Percentiles rank a stretch among this genome's conserved stretches.
Conservation (phyloP, 2,113 vertebrate genomes). For the Lophotis ruficrista region DNA sequence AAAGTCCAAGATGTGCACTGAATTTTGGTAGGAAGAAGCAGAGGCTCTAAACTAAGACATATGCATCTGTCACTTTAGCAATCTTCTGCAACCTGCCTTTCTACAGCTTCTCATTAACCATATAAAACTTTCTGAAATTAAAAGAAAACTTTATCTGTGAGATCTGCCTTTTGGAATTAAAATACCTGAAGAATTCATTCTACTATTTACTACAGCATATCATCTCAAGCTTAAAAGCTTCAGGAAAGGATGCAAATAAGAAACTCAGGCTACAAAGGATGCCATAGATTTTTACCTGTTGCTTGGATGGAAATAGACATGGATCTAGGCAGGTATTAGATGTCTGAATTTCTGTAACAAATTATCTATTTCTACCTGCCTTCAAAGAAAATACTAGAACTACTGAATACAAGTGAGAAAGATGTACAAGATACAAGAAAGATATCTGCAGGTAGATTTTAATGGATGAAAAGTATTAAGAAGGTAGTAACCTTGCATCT, state of each 20-base stretch:
- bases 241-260: not conserved
- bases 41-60: not conserved
- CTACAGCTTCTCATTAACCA: not conserved
- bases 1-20: not conserved
- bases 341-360: not conserved
- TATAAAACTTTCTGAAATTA: not conserved
- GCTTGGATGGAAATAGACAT: not conserved
- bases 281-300: not conserved
- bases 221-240: not conserved
- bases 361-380: not conserved
- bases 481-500: slow-evolving; percentile 71
- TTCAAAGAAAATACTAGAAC: not conserved
- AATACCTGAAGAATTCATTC: not conserved
- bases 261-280: not conserved
- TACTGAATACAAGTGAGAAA: not conserved
- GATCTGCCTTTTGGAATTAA: not conserved
- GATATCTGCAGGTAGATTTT: not conserved
- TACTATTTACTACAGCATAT: not conserved
- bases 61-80: not conserved
- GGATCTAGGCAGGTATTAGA: not conserved
- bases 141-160: not conserved
- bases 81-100: not conserved
- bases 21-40: not conserved
- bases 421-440: not conserved
- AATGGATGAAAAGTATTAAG: not conserved